Evolutionary conservation across 2,797 vertebrate species (phyloP).

Genomic region (Sebastes alutus): DNA sequence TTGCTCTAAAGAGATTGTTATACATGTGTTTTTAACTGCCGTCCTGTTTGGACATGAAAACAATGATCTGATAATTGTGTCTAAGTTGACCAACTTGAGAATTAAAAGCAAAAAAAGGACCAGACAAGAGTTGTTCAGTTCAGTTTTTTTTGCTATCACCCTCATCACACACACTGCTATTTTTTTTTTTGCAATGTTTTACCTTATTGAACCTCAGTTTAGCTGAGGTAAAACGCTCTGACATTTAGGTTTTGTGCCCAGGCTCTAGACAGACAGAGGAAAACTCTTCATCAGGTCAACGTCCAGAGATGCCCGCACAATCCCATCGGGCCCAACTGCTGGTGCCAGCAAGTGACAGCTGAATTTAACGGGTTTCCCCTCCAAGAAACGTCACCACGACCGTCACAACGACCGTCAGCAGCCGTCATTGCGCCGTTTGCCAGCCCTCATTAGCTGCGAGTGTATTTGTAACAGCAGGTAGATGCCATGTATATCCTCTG

Average conservation of each 20-base stretch:
- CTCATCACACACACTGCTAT: neutral
- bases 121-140: neutral
- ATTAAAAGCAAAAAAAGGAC: conserved; percentile 65
- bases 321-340: neutral
- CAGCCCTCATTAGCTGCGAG: conserved; percentile 3
- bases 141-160: neutral
- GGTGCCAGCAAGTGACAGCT: conserved; percentile 65
- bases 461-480: conserved; percentile 8
- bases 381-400: conserved; percentile 58
- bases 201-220: neutral
- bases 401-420: neutral
- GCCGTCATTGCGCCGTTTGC: conserved; percentile 39
- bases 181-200: neutral
- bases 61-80: conserved; percentile 55
- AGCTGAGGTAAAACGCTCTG: neutral
- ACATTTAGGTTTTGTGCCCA: conserved; percentile 1
- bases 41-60: conserved; percentile 41
- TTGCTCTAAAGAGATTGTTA: conserved; percentile 68
- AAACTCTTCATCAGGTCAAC: conserved; percentile 46
- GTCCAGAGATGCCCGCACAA: conserved; percentile 30
- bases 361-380: conserved; percentile 65
- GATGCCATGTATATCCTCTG: neutral
- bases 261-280: neutral
- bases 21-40: conserved; percentile 43
- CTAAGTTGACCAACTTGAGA: conserved; percentile 66